Percentiles rank a stretch among this genome's conserved stretches.
Conservation (phyloP, 1,140 invertebrate species). For the Lineus longissimus region DNA sequence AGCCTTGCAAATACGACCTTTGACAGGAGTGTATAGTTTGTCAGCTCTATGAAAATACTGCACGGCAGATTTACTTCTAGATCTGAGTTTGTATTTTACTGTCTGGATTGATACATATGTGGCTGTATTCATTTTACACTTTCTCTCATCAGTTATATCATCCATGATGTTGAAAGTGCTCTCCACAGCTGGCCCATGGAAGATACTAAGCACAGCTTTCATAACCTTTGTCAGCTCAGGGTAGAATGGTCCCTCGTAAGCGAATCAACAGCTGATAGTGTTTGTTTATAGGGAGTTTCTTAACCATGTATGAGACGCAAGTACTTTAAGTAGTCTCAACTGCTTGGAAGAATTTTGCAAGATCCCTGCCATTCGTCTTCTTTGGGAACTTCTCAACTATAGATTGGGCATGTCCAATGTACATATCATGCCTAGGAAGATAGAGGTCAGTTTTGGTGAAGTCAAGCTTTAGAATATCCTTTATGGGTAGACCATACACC, state of each 20-base stretch:
- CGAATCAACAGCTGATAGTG: slow-evolving; percentile 8
- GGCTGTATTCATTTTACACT: slow-evolving; percentile 9
- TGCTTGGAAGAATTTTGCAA: not conserved
- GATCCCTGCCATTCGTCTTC: not conserved
- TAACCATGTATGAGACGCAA: slow-evolving; percentile 9
- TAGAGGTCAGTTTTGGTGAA: not conserved
- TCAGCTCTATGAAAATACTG: slow-evolving; percentile 15
- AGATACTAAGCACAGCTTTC: slow-evolving; percentile 12
- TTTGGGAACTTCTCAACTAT: not conserved
- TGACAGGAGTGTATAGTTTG: not conserved
- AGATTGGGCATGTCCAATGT: not conserved
- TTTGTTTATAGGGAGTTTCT: slow-evolving; percentile 13
- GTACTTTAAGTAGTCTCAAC: not conserved
- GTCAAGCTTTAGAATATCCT: not conserved
- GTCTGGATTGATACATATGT: slow-evolving; percentile 20
- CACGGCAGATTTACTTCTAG: slow-evolving; percentile 9
- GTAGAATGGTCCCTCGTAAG: slow-evolving; percentile 1
- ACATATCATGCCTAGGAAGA: slow-evolving; percentile 14
- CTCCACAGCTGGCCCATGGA: slow-evolving; percentile 25
- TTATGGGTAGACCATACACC: slow-evolving; percentile 3
- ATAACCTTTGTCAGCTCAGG: slow-evolving; percentile 9
- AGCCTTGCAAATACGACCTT: too few species aligned
- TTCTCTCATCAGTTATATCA: slow-evolving; percentile 15
- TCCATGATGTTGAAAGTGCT: slow-evolving; percentile 18
- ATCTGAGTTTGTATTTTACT: slow-evolving; percentile 16